Percentiles rank a stretch among this genome's conserved stretches.
Conservation (phyloP, 2,888 invertebrate species). For the Synergus laeviventris region DNA sequence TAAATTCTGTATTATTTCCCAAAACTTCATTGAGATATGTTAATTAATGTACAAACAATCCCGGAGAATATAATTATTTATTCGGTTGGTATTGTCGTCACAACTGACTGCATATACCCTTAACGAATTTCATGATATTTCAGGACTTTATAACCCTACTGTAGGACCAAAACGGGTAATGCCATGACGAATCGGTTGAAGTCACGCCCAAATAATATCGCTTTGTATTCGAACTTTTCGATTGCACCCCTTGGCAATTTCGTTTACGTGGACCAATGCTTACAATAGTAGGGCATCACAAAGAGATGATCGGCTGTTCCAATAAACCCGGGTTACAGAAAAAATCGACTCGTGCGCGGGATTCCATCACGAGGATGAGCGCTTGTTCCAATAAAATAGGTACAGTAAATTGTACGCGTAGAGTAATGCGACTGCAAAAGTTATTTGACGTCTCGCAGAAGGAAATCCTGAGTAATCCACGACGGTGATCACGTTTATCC, state of each 20-base stretch:
- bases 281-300: conserved; percentile 68
- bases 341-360: conserved; percentile 70
- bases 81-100: no score
- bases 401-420: not conserved
- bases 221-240: conserved; percentile 59
- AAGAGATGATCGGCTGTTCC: conserved; percentile 71
- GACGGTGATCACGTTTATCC: conserved; percentile 30
- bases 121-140: not conserved
- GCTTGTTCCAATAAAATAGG: conserved; percentile 68
- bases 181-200: conserved; percentile 69
- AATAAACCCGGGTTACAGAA: conserved; percentile 70
- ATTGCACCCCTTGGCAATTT: conserved; percentile 69
- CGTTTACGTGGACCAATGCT: conserved; percentile 73
- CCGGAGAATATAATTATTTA: no score
- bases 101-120: not conserved
- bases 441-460: conserved; percentile 52
- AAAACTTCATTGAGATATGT: no score
- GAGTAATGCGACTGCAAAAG: conserved; percentile 45
- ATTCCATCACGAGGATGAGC: conserved; percentile 71
- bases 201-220: conserved; percentile 69
- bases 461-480: conserved; percentile 49
- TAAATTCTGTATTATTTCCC: no score
- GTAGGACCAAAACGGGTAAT: conserved; percentile 68
- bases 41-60: no score
- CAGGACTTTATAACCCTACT: conserved; percentile 22